Evolutionary conservation across 2,797 vertebrate genomes (phyloP).

Genomic region (Myotis daubentonii): DNA sequence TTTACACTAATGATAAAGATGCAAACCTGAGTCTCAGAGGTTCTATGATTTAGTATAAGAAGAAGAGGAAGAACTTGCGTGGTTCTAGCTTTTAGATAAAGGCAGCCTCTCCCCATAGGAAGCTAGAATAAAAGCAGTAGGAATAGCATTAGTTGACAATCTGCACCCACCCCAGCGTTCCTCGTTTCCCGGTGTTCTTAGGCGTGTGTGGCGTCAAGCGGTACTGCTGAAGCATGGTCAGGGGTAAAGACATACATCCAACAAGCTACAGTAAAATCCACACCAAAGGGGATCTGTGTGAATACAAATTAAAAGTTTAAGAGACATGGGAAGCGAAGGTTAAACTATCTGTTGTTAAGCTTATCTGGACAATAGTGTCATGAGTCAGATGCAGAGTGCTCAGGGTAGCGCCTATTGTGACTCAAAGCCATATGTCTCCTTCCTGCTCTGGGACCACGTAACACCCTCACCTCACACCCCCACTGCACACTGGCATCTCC

Average conservation of each 20-base stretch:
- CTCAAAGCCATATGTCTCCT: not conserved
- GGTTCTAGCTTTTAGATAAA: not conserved
- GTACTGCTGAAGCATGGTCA: not conserved
- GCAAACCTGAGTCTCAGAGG: not conserved
- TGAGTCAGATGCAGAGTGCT: not conserved
- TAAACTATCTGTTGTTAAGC: not conserved
- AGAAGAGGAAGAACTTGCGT: not conserved
- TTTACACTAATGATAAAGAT: not conserved
- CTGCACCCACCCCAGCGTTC: accelerated
- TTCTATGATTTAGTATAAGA: not conserved
- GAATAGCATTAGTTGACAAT: not conserved
- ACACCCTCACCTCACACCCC: not conserved
- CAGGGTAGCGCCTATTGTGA: not conserved
- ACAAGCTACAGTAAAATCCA: not conserved
- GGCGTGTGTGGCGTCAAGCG: accelerated
- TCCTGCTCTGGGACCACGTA: not conserved
- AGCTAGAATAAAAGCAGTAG: not conserved
- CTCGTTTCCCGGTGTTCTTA: too few species aligned
- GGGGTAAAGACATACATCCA: not conserved
- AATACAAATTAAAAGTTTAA: not conserved
- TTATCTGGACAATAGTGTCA: not conserved
- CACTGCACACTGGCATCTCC: not conserved
- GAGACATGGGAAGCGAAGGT: not conserved
- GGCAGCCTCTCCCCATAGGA: not conserved
- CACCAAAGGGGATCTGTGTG: not conserved